Base-by-base conservation (phyloP, 2,113 vertebrate species). In the Penelope pileata region DNA sequence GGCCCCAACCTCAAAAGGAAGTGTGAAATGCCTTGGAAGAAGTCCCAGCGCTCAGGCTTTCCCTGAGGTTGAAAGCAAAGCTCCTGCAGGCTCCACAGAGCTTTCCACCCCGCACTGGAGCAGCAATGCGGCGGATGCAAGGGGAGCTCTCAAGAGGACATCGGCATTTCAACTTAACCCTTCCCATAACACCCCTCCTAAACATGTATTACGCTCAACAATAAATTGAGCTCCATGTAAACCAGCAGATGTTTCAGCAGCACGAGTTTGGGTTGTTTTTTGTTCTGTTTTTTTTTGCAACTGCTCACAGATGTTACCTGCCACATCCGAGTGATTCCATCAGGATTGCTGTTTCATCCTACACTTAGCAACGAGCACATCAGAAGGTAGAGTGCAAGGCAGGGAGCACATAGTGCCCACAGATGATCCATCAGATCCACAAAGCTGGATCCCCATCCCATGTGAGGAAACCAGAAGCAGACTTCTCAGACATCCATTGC, bases 1-100 rank as follows among this genome's bases (percentile, higher is more conserved):
- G 95, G 94, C 90, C 93, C 40, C 81, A 86, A 82, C 77, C 91
- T 94, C 84, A 91, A 94, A 96, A 96, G 83, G 62, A 91, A 94
- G 94, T 90, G 95, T 95, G 94, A 96, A 96, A 93, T 0, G 3
- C 56, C 79, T 88, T 86, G 94, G 79, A 93, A 88, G 59, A 81
- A 78, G 36, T 74, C 72, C 90, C 91, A 95, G 88, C 56, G 83
- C 73, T 86, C 8, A 9, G 82, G 83, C 70, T 90, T 59, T 67
- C 91, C 50, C n/a, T 56, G 59, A 85, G 1, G 0, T 82, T 67
- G 69, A 85, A 91, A 85, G 85, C 50, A 95, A 86, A 91, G 69
- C 60, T 95, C 75, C 91, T 86, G 80, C 88, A 93, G 85, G 77
- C 51, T 91, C 51, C 79, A 91, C 88, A 83, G 68, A 81, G 90